Percentiles rank a stretch among this genome's conserved stretches.
Evolutionary conservation across 2,888 invertebrate genomes (phyloP).

Genomic region (Pediacus dermestoides): DNA sequence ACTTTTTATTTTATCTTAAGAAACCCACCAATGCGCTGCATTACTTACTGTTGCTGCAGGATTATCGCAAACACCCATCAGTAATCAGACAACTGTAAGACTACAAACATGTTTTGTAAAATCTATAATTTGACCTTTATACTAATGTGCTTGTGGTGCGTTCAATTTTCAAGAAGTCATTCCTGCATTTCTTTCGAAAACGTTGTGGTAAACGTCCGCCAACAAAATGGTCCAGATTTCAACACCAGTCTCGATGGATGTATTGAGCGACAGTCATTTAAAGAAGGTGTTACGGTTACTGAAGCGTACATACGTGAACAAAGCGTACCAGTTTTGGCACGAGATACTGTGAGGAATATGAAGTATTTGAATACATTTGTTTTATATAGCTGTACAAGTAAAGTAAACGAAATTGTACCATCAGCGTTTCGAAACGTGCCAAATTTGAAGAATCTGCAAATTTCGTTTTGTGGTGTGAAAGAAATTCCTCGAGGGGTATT

Average conservation of each 20-base stretch:
- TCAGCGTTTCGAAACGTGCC: slow-evolving; percentile 24
- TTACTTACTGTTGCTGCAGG: no score
- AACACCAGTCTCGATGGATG: slow-evolving; percentile 16
- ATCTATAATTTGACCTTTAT: no score
- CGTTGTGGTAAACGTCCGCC: slow-evolving; percentile 8
- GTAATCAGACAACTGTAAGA: no score
- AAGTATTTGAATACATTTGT: slow-evolving; percentile 20
- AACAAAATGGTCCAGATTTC: slow-evolving; percentile 9
- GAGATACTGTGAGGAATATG: slow-evolving; percentile 26
- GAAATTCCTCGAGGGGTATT: slow-evolving; percentile 21
- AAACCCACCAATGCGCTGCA: no score
- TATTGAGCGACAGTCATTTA: slow-evolving; percentile 21
- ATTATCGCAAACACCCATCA: no score
- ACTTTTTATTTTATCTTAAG: no score
- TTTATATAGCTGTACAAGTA: slow-evolving; percentile 21
- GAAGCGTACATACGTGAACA: slow-evolving; percentile 23
- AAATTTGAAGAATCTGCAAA: slow-evolving; percentile 14
- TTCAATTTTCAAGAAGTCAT: no score
- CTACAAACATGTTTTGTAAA: no score
- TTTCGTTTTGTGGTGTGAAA: slow-evolving; percentile 16
- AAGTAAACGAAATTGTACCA: slow-evolving; percentile 13
- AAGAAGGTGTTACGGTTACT: slow-evolving; percentile 12
- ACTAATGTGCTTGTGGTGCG: no score
- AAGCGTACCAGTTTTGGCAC: slow-evolving; percentile 19
- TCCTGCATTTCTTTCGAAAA: slow-evolving; percentile 11